A percentile compares a stretch with the other conserved stretches of the same genome.
Conservation (phyloP, 2,113 vertebrate species). For the Tamias sibiricus region DNA sequence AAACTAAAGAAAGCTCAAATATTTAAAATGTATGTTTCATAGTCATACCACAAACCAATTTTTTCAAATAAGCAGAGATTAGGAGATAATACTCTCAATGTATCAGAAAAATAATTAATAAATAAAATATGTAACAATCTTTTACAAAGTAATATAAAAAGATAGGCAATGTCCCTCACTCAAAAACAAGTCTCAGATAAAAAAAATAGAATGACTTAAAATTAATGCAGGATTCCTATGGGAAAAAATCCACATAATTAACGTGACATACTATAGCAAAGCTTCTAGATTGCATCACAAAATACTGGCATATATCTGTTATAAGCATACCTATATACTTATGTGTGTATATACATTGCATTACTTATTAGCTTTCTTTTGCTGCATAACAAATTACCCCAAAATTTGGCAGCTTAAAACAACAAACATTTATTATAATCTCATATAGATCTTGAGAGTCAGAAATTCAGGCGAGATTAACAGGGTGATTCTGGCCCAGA, state of each 20-base stretch:
- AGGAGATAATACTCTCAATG: neutral
- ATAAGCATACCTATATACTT: neutral
- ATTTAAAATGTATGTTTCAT: neutral
- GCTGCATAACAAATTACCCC: neutral
- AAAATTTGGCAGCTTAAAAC: neutral
- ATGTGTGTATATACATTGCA: neutral
- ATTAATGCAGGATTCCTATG: neutral
- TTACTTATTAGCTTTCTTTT: neutral
- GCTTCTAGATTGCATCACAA: neutral
- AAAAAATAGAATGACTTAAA: neutral
- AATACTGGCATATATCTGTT: neutral
- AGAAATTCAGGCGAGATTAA: neutral
- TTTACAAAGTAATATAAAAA: slow-evolving; percentile 7
- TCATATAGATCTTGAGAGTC: neutral
- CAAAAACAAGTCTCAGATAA: neutral
- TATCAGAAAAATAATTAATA: neutral
- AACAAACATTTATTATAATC: neutral
- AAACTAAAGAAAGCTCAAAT: neutral
- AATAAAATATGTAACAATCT: neutral
- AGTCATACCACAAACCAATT: neutral
- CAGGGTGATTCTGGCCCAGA: neutral
- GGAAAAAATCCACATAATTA: neutral
- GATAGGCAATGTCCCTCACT: neutral
- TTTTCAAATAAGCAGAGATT: neutral
- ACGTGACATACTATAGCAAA: neutral